These are phyloP conservation scores for Pygmarrhopalites habei DNA, from an alignment of 1,140 invertebrate species.

Conservation along the genomic window DNA sequence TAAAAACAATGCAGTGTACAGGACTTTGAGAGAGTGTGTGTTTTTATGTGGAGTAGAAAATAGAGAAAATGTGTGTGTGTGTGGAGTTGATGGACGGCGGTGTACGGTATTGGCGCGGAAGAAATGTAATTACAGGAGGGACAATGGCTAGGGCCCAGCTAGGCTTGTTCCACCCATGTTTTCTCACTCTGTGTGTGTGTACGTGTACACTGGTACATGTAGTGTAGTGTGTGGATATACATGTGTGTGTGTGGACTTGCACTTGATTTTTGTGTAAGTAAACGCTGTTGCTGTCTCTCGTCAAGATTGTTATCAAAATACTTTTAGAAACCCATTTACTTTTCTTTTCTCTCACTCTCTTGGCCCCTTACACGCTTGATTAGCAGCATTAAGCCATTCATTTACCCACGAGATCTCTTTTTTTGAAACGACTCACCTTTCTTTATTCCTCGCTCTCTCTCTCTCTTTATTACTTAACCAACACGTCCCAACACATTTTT, in stretches of 20 bases:
- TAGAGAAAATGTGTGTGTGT: too few species aligned
- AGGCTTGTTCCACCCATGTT: neutral
- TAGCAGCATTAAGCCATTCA: neutral
- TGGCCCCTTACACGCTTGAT: constrained; percentile 1
- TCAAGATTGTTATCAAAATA: constrained; percentile 11
- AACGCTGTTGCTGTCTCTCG: neutral
- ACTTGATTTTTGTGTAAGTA: neutral
- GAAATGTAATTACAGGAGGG: constrained; percentile 6
- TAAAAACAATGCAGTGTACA: too few species aligned
- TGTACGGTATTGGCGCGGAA: too few species aligned
- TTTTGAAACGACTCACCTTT: too few species aligned
- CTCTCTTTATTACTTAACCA: too few species aligned
- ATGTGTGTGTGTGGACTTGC: neutral
- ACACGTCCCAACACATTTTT: too few species aligned
- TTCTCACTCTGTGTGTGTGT: too few species aligned
- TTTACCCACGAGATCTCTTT: neutral
- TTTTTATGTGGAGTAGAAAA: too few species aligned
- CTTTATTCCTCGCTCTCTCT: too few species aligned
- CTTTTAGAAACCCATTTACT: neutral
- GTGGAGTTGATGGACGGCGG: too few species aligned
- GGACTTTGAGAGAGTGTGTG: too few species aligned
- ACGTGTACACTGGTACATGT: neutral
- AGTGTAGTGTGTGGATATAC: neutral
- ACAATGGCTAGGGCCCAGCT: too few species aligned
- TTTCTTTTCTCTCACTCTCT: constrained; percentile 2